Evolutionary conservation across 2,888 invertebrate species (phyloP).

Genomic region (Thalpophila matura): DNA sequence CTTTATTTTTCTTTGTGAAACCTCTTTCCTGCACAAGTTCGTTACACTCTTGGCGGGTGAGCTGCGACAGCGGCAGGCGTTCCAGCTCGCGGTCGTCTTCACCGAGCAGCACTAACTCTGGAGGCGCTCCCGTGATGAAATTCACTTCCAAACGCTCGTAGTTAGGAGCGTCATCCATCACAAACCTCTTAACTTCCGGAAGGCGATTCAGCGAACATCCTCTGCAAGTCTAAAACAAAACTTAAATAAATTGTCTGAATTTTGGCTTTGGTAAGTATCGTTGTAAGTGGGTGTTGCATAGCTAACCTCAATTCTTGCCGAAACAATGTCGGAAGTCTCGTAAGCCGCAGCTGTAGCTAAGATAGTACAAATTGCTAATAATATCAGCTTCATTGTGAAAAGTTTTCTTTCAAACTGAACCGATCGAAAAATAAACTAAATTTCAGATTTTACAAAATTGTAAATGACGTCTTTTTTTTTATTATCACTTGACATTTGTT

Average conservation of each 20-base stretch:
- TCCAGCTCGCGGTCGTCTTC: conserved; percentile 91
- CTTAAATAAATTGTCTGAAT: neutral
- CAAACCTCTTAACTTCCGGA: conserved; percentile 92
- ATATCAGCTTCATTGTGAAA: conserved; percentile 66
- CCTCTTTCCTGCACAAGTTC: conserved; percentile 91
- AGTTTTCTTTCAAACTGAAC: conserved; percentile 11
- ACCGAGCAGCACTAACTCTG: conserved; percentile 92
- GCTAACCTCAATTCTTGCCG: conserved; percentile 86
- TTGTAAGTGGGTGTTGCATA: neutral
- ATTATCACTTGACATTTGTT: neutral
- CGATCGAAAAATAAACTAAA: neutral
- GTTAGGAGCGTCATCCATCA: conserved; percentile 92
- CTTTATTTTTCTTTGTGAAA: conserved; percentile 85
- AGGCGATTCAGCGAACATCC: conserved; percentile 93
- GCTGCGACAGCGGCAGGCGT: conserved; percentile 89
- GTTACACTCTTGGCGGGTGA: conserved; percentile 92
- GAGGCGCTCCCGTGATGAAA: conserved; percentile 92
- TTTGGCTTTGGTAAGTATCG: too few species aligned
- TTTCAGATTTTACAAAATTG: neutral
- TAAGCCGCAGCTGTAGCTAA: conserved; percentile 70
- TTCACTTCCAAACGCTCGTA: conserved; percentile 92
- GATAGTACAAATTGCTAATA: conserved; percentile 64
- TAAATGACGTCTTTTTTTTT: neutral
- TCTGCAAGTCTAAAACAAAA: conserved; percentile 92
- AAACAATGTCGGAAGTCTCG: conserved; percentile 78